Evolutionary conservation across 2,113 vertebrate genomes (phyloP), one percentile per base, ranked within the genome.

Genomic region (Calyptomena viridis): DNA sequence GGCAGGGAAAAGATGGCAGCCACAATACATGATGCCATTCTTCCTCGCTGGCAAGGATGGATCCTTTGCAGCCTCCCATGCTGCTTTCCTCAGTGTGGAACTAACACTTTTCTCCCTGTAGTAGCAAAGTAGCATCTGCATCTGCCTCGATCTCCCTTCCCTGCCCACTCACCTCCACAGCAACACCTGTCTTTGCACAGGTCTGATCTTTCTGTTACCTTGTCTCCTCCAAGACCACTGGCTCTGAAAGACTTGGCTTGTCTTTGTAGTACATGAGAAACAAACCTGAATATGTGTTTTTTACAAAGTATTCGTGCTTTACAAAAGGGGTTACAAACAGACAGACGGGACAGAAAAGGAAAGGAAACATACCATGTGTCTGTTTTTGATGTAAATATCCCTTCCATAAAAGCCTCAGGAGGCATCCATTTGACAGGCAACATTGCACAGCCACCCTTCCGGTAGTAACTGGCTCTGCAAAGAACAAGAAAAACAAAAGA

Each of bases 351-450:
- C 6, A 42, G 66, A 22, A 3, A 27, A 55, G 60, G 58, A 86
- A 66, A 90, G 17, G 20, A 92, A 69, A 94, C 98, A 17, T 89
- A 99, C 99, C 99, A 99, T 0, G 99, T 99, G 84, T 99, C 99
- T n/a, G 99, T 99, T 98, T 99, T 99, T 19, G 99, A 99, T 39
- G 99, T 99, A 94, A 99, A 99, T 96, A 99, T 99, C 55, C 99
- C 99, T 96, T 99, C 99, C 99, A 99, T 99, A 98, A 99, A 99
- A 95, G 99, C 99, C 95, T 99, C 99, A 1, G 99, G 99, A 50
- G 99, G 99, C 99, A 99, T 99, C 99, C 99, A 99, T 79, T 99
- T 99, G 66, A 99, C 99, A 0, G 99, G 99, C 90, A 99, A 96
- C 99, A 99, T 99, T 25, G 99, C 99, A 46, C 99, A 99, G 3